Percentiles rank a stretch among this genome's conserved stretches.
Evolutionary conservation across 2,888 invertebrate species (phyloP).

Genomic region (Monoplex corrugatus): DNA sequence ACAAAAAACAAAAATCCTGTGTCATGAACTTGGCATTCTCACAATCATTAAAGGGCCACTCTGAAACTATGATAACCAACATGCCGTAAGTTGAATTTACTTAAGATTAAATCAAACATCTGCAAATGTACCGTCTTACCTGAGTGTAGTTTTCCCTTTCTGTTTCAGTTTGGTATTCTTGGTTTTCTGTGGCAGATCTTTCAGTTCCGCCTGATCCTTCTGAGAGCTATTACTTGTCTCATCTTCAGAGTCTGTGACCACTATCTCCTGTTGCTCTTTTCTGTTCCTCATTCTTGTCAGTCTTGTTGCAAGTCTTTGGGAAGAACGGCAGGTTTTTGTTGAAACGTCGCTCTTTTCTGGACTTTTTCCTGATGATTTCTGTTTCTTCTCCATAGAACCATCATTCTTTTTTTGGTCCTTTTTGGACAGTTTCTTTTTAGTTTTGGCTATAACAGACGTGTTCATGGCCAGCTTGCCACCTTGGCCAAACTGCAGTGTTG

Average conservation of each 20-base stretch:
- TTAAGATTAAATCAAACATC: too few relatives aligned
- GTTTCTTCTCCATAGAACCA: not conserved
- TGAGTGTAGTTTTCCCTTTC: not conserved
- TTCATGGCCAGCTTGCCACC: constrained; percentile 39
- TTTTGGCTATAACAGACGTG: not conserved
- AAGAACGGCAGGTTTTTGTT: too few relatives aligned
- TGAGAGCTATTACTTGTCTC: too few relatives aligned
- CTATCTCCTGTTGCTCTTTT: not conserved
- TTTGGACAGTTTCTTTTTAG: not conserved
- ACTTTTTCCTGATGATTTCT: not conserved
- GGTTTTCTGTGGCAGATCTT: not conserved
- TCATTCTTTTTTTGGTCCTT: not conserved
- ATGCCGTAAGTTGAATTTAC: too few relatives aligned
- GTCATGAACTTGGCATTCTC: too few relatives aligned
- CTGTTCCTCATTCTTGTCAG: not conserved
- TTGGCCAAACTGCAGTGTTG: constrained; percentile 38
- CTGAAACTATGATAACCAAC: too few relatives aligned
- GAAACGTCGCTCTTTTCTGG: not conserved
- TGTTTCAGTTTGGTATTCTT: not conserved
- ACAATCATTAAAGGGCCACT: too few relatives aligned
- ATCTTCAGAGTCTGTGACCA: not conserved
- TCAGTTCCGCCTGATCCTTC: not conserved
- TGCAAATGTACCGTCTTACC: not conserved
- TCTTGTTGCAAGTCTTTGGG: not conserved
- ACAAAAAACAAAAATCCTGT: too few relatives aligned